Evolutionary conservation across 1,140 invertebrate species (phyloP), one percentile per base, ranked within the genome.

Genomic region (Manduca sexta): DNA sequence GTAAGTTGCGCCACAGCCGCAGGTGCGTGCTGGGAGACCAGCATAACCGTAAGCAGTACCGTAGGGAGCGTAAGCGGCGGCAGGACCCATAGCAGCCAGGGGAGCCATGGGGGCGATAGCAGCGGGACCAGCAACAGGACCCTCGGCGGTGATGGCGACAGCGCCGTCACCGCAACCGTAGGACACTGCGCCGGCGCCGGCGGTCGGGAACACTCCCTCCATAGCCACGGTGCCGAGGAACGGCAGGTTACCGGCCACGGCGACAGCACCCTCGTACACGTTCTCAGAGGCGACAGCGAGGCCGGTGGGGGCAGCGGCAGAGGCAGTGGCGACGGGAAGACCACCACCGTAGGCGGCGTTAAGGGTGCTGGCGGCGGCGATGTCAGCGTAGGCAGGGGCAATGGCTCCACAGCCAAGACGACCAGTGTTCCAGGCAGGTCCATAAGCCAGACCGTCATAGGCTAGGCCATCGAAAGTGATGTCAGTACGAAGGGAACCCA

Each of bases 231-330:
- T 39, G 1, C 49, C 50, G 14, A 53, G 31, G 50, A 52, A 52
- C 12, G 69, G 68, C 35, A 73, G 31, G 0, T 51, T 34, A 5
- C 69, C 73, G 16, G 17, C 15, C 2, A 73, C 61, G 3, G 41
- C 35, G 0, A 73, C 14, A 6, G 41, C 39, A 6, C 68, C 72
- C 31, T 62, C 55, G 16, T 64, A 60, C 0, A 13, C 48, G 11
- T 70, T 61, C 11, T 68, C 60, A 2, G 67, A 65, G 3, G 39
- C 33, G 0, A 68, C 37, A 6, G 50, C 31, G 18, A 70, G 30
- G 2, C 61, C 62, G 26, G 40, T 56, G 0, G 68, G 58, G 7
- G 50, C 40, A 18, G 67, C 53, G 4, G 53, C 56, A 5, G 54
- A 59, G 12, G 40, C 26, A 34, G 56, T 60, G 31, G 39, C 38